These are phyloP conservation scores for Cephalopterus ornatus DNA, from an alignment of 2,113 vertebrate genomes.

Conservation along the genomic window DNA sequence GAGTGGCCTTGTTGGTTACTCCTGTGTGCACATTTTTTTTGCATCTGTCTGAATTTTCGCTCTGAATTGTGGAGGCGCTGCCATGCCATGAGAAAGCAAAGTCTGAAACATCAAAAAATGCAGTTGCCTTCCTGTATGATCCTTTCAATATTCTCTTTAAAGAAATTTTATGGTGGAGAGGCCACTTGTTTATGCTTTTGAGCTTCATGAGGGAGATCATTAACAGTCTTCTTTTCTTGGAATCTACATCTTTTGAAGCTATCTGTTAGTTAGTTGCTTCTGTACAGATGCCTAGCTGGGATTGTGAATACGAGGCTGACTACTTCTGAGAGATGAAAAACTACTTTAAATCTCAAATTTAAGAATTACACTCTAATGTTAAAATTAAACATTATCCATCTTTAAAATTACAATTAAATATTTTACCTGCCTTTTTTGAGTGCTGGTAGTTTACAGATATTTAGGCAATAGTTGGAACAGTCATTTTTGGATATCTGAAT, in stretches of 20 bases:
- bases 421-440: not conserved
- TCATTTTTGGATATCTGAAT: not conserved
- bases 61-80: not conserved
- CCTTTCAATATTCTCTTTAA: not conserved
- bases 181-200: not conserved
- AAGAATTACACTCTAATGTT: not conserved
- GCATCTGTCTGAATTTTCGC: not conserved
- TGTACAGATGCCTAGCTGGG: not conserved
- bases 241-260: not conserved
- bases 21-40: not conserved
- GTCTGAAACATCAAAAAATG: not conserved
- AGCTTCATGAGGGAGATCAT: not conserved
- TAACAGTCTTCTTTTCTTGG: not conserved
- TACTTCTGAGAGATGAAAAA: not conserved
- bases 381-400: not conserved
- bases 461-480: not conserved
- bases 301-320: not conserved
- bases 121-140: not conserved
- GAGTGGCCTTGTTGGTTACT: not conserved
- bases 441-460: not conserved
- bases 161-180: not conserved
- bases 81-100: no score
- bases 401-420: not conserved
- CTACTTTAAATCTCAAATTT: not conserved
- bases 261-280: not conserved